Evolutionary conservation across 2,888 invertebrate genomes (phyloP).

Genomic region (Idaea dimidiata): DNA sequence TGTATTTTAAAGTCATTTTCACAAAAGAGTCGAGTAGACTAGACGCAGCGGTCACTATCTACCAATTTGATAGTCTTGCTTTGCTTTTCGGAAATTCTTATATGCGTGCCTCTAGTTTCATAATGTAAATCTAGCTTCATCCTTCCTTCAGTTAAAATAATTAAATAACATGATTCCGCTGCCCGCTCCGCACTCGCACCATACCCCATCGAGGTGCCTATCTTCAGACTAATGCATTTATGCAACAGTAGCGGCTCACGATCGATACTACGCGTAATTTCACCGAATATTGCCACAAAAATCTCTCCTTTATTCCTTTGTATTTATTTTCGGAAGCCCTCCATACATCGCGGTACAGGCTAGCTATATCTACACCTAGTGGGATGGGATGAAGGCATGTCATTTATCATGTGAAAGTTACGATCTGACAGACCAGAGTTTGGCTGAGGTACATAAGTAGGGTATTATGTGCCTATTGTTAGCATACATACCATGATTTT

Average conservation of each 20-base stretch:
- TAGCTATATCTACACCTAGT: slow-evolving; percentile 9
- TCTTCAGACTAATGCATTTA: slow-evolving; percentile 79
- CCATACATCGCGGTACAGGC: slow-evolving; percentile 11
- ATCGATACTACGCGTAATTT: slow-evolving; percentile 73
- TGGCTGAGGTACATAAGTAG: too few relatives aligned
- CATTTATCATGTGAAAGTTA: slow-evolving; percentile 21
- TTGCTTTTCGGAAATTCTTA: too few relatives aligned
- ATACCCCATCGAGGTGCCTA: slow-evolving; percentile 65
- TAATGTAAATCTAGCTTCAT: too few relatives aligned
- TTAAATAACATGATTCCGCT: slow-evolving; percentile 21
- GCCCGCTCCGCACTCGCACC: slow-evolving; percentile 26
- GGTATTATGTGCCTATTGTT: too few relatives aligned
- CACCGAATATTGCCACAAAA: slow-evolving; percentile 58
- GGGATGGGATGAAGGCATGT: neutral
- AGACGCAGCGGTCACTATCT: too few relatives aligned
- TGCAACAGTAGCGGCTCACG: slow-evolving; percentile 66
- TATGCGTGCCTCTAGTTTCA: too few relatives aligned
- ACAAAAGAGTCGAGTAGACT: too few relatives aligned
- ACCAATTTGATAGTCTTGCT: too few relatives aligned
- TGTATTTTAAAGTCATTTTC: too few relatives aligned
- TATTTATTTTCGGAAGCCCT: slow-evolving; percentile 37
- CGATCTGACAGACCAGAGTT: too few relatives aligned
- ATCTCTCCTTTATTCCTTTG: slow-evolving; percentile 44
- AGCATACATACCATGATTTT: too few relatives aligned
- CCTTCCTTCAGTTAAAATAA: neutral